Conservation (phyloP, 2,113 vertebrate genomes). For the Scortum barcoo region DNA sequence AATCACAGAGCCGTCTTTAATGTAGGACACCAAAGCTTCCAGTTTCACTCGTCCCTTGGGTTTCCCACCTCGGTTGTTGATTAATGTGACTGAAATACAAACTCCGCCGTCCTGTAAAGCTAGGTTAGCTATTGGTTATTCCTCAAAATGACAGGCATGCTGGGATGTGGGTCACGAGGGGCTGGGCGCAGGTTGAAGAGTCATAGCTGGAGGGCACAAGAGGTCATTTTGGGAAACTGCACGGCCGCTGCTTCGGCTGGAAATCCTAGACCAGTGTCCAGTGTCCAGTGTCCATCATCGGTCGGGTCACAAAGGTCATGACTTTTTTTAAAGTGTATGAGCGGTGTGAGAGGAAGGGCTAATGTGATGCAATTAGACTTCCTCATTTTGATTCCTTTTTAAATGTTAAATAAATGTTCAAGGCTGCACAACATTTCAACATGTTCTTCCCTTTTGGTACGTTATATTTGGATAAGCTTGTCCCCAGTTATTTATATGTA, state of each 20-base stretch:
- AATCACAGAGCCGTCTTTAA: slow-evolving; percentile 41
- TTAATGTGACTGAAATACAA: slow-evolving; percentile 53
- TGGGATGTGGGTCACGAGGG: neutral
- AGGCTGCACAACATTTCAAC: neutral
- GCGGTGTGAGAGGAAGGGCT: neutral
- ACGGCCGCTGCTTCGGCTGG: neutral
- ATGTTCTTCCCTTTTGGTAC: neutral
- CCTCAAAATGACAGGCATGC: slow-evolving; percentile 7
- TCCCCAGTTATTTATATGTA: neutral
- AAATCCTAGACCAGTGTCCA: neutral
- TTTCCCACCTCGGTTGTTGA: slow-evolving; percentile 54
- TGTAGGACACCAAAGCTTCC: slow-evolving; percentile 39
- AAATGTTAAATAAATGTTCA: neutral
- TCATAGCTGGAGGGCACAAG: neutral
- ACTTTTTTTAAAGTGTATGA: slow-evolving; percentile 15
- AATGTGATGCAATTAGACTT: slow-evolving; percentile 1
- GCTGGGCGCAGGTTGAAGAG: neutral
- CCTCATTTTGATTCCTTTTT: slow-evolving; percentile 14
- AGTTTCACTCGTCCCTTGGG: slow-evolving; percentile 33
- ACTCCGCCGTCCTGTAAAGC: slow-evolving; percentile 28
- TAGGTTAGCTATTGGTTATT: slow-evolving; percentile 44
- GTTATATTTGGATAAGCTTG: neutral
- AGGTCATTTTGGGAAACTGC: neutral
- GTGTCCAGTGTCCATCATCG: slow-evolving; percentile 8
- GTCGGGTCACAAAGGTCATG: neutral